Evolutionary conservation across 1,140 invertebrate species (phyloP), one percentile per base, ranked within the genome.

Genomic region (Doryteuthis pealeii): DNA sequence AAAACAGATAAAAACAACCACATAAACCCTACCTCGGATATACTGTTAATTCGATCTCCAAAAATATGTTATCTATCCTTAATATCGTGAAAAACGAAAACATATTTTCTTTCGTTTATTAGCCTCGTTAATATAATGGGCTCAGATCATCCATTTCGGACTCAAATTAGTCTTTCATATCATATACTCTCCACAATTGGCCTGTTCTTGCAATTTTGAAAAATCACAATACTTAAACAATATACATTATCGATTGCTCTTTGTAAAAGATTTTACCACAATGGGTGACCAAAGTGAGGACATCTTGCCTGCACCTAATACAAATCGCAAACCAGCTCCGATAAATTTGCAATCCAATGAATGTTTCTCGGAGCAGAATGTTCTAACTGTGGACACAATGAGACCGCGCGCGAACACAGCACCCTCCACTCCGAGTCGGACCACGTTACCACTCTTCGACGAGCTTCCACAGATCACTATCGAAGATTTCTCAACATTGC

Each of bases 331-430:
- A 12, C 54, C 54, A 28, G 26, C 6, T 22, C 54, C 54, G 6
- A 12, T 62, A 15, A 22, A 62, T 62, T 6, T 62, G 54, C 6
- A 22, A 22, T 6, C 54, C 18, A 12, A 22, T 4, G 1, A 62
- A n/a, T 62, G 22, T 28, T 62, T 62, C 18, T 62, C 54, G 2
- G 54, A 62, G 18, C 10, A 6, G 10, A 28, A 62, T n/a, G 5
- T 62, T 18, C 26, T 62, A 22, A 8, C 10, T 62, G 54, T 28
- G 6, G 5, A 62, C 18, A 28, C 18, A 5, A n/a, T 62, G 54
- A 62, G 54, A 28, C 54, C 54, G 26, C 54, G 54, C 26, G 54
- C 54, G 26, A 62, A 62, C 54, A 62, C 54, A 62, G 54, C 54
- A 4, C 54, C 54, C 26, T 28, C 54, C 18, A 62, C 54, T 28